phyloP scores from a whole-genome alignment of 2,888 invertebrate species.

The Scaptomyza cyrtandrae region DNA sequence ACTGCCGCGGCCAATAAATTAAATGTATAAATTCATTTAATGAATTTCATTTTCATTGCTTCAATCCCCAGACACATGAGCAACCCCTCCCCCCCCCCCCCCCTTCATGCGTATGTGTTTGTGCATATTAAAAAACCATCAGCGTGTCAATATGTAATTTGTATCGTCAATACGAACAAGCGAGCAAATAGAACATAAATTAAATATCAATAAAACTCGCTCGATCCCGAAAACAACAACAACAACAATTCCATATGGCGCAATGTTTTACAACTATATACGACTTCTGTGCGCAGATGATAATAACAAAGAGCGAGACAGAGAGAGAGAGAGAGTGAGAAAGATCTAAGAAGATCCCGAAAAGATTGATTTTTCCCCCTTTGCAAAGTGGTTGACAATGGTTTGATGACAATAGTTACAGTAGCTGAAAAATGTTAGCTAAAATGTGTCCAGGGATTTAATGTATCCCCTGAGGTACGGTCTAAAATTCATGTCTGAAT shows the following conservation, averaged over 20 bases:
- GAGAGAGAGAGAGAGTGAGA: neutral
- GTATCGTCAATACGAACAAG: constrained; percentile 64
- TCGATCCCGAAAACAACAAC: constrained; percentile 32
- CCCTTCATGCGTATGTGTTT: constrained; percentile 34
- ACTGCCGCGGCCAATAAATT: constrained; percentile 75
- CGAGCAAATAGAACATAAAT: constrained; percentile 79
- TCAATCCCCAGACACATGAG: constrained; percentile 62
- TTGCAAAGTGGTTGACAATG: constrained; percentile 63
- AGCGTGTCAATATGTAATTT: constrained; percentile 82
- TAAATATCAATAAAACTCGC: constrained; percentile 69
- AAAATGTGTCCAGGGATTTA: constrained; percentile 54
- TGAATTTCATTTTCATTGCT: constrained; percentile 77
- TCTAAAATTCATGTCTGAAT: constrained; percentile 5
- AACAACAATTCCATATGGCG: constrained; percentile 37
- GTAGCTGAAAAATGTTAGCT: constrained; percentile 66
- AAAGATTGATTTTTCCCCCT: constrained; percentile 64
- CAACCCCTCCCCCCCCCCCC: constrained; percentile 1
- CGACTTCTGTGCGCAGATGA: constrained; percentile 17
- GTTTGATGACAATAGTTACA: constrained; percentile 52
- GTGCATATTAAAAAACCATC: constrained; percentile 82
- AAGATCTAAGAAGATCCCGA: constrained; percentile 58
- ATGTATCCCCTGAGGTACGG: neutral
- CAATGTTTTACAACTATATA: constrained; percentile 13
- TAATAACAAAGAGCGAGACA: neutral
- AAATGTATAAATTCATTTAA: constrained; percentile 81